A percentile compares a stretch with the other conserved stretches of the same genome.
phyloP scores from a whole-genome alignment of 2,797 vertebrate genomes.

The Sebastes cheni region DNA sequence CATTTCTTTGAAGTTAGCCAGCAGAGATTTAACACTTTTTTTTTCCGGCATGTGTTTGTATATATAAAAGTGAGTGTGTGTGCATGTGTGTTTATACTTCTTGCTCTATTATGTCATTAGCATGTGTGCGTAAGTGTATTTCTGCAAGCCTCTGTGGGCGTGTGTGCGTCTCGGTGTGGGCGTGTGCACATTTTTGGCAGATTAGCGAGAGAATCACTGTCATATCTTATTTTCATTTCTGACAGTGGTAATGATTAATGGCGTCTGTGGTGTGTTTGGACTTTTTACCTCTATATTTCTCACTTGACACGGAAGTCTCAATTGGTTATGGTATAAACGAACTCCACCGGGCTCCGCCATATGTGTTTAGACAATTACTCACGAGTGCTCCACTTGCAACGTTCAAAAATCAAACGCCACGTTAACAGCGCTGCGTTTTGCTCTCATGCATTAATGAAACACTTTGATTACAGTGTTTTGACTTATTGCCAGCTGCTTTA shows the following conservation, averaged over 20 bases:
- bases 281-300: conserved; percentile 81
- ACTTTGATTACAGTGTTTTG: conserved; percentile 75
- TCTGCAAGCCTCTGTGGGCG: conserved; percentile 52
- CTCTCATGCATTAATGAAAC: conserved; percentile 79
- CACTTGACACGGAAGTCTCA: conserved; percentile 81
- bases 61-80: conserved; percentile 61
- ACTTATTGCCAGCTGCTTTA: conserved; percentile 72
- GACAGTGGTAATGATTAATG: conserved; percentile 83
- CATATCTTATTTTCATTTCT: conserved; percentile 83
- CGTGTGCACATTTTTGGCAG: conserved; percentile 75
- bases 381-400: conserved; percentile 56
- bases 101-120: conserved; percentile 76
- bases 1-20: conserved; percentile 60
- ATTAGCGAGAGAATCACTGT: conserved; percentile 82
- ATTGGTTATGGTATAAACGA: conserved; percentile 79
- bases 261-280: conserved; percentile 78
- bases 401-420: conserved; percentile 71
- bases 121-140: conserved; percentile 61
- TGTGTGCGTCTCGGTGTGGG: conserved; percentile 59
- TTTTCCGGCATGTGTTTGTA: conserved; percentile 40
- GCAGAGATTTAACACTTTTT: conserved; percentile 58
- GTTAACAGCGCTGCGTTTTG: conserved; percentile 67
- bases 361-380: conserved; percentile 81
- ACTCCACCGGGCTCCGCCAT: conserved; percentile 70
- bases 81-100: conserved; percentile 63